phyloP scores from a whole-genome alignment of 37 sponge, comb jelly and placozoan species.

The Diacarnus erythraeanus region DNA sequence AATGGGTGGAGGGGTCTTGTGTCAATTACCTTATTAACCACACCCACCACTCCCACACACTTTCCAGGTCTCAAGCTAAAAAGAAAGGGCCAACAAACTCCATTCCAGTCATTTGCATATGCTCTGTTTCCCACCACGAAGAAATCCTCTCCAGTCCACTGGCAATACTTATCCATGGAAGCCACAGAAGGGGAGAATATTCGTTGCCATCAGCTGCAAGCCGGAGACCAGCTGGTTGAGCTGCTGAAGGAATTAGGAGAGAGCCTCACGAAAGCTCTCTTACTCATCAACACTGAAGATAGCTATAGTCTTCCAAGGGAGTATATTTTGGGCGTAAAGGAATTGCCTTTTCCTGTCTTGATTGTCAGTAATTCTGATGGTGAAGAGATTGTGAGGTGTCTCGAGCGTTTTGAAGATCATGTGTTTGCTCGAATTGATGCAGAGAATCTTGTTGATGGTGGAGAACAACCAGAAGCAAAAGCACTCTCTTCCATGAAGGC shows the following conservation, averaged over 20 bases:
- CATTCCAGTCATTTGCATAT: slow-evolving; percentile 32
- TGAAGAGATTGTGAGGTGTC: neutral
- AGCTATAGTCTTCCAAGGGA: slow-evolving; percentile 9
- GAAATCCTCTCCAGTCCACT: slow-evolving; percentile 17
- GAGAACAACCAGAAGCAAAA: neutral
- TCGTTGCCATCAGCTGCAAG: slow-evolving; percentile 28
- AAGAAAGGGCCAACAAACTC: neutral
- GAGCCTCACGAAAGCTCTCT: slow-evolving; percentile 25
- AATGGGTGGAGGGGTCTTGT: no score
- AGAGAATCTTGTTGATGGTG: slow-evolving; percentile 7
- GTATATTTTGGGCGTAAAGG: neutral
- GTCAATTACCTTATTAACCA: no score
- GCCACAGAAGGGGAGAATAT: slow-evolving; percentile 37
- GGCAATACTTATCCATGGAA: slow-evolving; percentile 41
- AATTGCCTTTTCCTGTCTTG: slow-evolving; percentile 19
- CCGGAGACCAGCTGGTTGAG: slow-evolving; percentile 13
- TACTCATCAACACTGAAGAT: slow-evolving; percentile 52
- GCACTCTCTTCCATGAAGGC: neutral
- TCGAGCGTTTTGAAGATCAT: slow-evolving; percentile 12
- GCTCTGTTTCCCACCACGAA: slow-evolving; percentile 32
- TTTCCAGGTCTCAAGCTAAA: slow-evolving; percentile 45
- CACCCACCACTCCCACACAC: no score
- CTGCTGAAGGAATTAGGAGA: slow-evolving; percentile 14
- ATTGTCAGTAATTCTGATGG: slow-evolving; percentile 46
- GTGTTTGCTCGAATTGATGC: slow-evolving; percentile 20